Percentiles rank a stretch among this genome's conserved stretches.
Conservation (phyloP, 2,113 vertebrate species). For the Nipponia nippon region DNA sequence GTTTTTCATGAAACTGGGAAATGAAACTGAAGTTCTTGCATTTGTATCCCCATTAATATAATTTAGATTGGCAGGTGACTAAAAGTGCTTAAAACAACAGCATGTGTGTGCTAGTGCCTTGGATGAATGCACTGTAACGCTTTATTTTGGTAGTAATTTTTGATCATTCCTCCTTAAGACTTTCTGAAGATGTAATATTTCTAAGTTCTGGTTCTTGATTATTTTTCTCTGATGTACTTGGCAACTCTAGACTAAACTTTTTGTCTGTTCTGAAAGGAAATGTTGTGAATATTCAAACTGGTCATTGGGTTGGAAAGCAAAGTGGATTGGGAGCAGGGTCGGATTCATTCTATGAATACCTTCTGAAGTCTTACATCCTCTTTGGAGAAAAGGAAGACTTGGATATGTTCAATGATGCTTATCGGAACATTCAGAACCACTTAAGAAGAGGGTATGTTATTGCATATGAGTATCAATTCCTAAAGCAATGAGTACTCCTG, state of each 20-base stretch:
- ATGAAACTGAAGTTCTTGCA: neutral
- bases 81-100: neutral
- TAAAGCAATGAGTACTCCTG: neutral
- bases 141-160: neutral
- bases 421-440: slow-evolving; percentile 92
- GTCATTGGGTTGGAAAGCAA: slow-evolving; percentile 95
- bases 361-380: slow-evolving; percentile 96
- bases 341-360: slow-evolving; percentile 97
- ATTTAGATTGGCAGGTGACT: neutral
- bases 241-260: neutral
- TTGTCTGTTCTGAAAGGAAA: slow-evolving; percentile 79
- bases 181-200: neutral
- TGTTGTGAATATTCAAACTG: slow-evolving; percentile 97
- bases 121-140: neutral
- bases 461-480: neutral
- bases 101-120: neutral
- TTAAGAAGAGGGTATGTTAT: slow-evolving; percentile 89
- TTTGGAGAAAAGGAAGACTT: slow-evolving; percentile 96
- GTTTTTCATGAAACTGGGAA: neutral
- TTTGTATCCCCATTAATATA: neutral
- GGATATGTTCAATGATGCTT: slow-evolving; percentile 91
- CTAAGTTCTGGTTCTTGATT: neutral
- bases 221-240: neutral
- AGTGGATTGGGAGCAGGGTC: slow-evolving; percentile 96
- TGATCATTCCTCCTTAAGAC: neutral